Evolutionary conservation across 2,797 vertebrate species (phyloP).

Genomic region (Lophotriccus pileatus): DNA sequence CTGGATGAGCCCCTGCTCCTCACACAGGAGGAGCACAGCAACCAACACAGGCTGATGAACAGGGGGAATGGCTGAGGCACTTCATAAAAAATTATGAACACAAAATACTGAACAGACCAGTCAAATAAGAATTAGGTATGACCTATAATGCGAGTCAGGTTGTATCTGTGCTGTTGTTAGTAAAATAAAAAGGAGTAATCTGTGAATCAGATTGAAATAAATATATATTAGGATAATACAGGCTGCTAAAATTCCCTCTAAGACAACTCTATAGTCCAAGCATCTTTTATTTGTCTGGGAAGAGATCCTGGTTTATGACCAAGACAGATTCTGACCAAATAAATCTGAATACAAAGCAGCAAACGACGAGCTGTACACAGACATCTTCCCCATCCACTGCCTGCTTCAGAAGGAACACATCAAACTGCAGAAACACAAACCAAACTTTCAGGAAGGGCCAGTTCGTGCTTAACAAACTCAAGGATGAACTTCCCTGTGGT

Average conservation of each 20-base stretch:
- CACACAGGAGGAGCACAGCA: not conserved
- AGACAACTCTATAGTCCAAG: not conserved
- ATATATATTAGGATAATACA: accelerated
- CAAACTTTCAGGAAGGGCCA: not conserved
- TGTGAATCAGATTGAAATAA: not conserved
- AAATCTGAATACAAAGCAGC: not conserved
- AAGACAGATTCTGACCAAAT: not conserved
- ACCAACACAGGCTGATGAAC: not conserved
- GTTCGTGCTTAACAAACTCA: not conserved
- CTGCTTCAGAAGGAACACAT: not conserved
- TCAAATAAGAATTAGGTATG: not conserved
- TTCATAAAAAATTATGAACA: not conserved
- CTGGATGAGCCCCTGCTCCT: not conserved
- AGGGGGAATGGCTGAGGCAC: not conserved
- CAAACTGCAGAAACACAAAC: not conserved
- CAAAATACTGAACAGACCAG: not conserved
- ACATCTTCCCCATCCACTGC: accelerated
- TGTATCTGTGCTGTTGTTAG: not conserved
- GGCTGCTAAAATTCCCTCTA: not conserved
- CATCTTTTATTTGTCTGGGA: not conserved
- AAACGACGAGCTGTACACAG: not conserved
- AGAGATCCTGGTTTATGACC: not conserved
- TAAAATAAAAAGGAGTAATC: not conserved
- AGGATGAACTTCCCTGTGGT: not conserved
- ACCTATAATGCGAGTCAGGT: not conserved